Evolutionary conservation across 2,113 vertebrate genomes (phyloP), one percentile per base, ranked within the genome.

Genomic region (Strigops habroptila): DNA sequence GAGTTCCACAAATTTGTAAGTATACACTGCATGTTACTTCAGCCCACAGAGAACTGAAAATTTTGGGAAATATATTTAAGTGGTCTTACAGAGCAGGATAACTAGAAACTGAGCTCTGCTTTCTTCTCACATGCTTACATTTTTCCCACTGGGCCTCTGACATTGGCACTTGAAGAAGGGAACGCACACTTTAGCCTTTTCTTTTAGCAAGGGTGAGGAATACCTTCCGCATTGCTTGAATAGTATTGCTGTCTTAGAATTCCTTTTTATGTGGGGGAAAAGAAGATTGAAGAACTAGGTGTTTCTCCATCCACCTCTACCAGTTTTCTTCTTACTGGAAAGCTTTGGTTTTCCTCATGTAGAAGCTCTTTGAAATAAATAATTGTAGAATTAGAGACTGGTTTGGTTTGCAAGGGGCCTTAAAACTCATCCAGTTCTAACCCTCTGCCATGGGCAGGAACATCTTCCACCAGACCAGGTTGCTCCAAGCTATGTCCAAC

Each of bases 231-330:
- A 64, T 16, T 37, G 37, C n/a, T 70, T 52, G 12, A 59, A 63
- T 12, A n/a, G 15, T 27, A 71, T 5, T 79, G 67, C 43, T 82
- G 18, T 49, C 57, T 67, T 41, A 55, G 19, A 59, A 48, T 28
- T 69, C 48, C 30, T 46, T 53, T 73, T 77, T 17, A 6, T 19
- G 14, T 35, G 27, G 27, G 16, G 18, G 14, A 46, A 35, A 74
- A 67, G 25, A 76, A 2, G 2, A 82, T n/a, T 60, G 16, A 63
- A 81, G 15, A 55, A 60, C 3, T n/a, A 48, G 4, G 19, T 18
- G 18, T 4, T 27, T 77, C 39, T 62, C 70, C 4, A 86, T 18
- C 33, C 0, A 0, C 6, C 18, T 71, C 51, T 62, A 71, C 22
- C 6, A 35, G 4, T 51, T 68, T 59, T 65, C 18, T 53, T 39